Percentiles rank a stretch among this genome's conserved stretches.
Evolutionary conservation across 2,888 invertebrate species (phyloP).

Genomic region (Phyllotreta cruciferae): DNA sequence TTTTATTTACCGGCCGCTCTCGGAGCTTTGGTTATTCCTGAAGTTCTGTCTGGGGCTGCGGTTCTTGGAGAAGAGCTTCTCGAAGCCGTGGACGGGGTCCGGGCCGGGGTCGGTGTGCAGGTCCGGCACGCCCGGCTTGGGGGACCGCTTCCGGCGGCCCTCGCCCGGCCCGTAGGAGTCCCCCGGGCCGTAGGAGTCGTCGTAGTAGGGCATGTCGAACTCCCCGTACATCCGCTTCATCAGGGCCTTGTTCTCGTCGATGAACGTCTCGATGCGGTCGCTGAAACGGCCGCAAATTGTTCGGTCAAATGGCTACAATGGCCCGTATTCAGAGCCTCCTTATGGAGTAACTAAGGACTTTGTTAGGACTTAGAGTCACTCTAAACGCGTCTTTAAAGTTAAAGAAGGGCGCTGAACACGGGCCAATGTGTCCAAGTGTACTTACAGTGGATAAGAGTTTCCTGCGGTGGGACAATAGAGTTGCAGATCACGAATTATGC

Average conservation of each 20-base stretch:
- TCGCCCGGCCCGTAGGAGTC: slow-evolving; percentile 49
- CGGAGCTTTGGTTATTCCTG: slow-evolving; percentile 62
- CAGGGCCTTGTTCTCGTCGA: slow-evolving; percentile 92
- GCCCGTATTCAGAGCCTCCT: neutral
- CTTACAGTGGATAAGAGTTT: slow-evolving; percentile 90
- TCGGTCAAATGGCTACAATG: neutral
- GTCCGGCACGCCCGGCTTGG: slow-evolving; percentile 66
- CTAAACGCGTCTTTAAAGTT: too few relatives aligned
- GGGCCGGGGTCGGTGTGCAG: slow-evolving; percentile 63
- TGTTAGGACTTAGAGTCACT: too few relatives aligned
- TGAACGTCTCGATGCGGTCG: slow-evolving; percentile 89
- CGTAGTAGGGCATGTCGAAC: slow-evolving; percentile 68
- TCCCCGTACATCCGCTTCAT: slow-evolving; percentile 95
- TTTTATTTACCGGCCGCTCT: slow-evolving; percentile 63
- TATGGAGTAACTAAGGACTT: neutral
- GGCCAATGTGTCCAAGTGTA: slow-evolving; percentile 47
- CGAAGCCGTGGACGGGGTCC: slow-evolving; percentile 55
- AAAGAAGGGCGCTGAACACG: too few relatives aligned
- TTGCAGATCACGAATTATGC: slow-evolving; percentile 88
- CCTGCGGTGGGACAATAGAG: slow-evolving; percentile 92
- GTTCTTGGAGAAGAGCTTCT: slow-evolving; percentile 64
- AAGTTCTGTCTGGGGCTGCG: slow-evolving; percentile 65
- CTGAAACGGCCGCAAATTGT: slow-evolving; percentile 63
- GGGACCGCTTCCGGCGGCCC: slow-evolving; percentile 46
- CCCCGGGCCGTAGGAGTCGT: slow-evolving; percentile 25